Conservation (phyloP, 1,140 invertebrate species). For the Maniola jurtina region DNA sequence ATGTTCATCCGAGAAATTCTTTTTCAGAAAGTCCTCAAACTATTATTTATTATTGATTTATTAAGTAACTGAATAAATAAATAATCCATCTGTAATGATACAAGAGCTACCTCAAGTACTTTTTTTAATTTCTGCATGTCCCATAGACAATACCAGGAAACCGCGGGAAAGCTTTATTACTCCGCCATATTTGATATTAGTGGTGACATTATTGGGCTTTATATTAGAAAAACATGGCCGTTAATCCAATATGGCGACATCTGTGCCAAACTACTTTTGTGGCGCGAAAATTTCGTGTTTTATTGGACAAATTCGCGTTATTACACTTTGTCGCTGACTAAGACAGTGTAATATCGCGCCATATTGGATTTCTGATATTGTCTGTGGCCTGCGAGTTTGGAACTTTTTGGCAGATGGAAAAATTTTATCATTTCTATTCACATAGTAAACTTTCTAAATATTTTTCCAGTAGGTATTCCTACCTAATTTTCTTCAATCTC, state of each 20-base stretch:
- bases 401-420: slow-evolving; percentile 2
- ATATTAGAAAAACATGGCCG: slow-evolving; percentile 16
- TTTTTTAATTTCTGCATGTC: too few species aligned
- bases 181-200: slow-evolving; percentile 15
- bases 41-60: too few species aligned
- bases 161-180: neutral
- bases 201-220: slow-evolving; percentile 15
- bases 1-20: too few species aligned
- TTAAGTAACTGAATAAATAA: too few species aligned
- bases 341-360: slow-evolving; percentile 10
- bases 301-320: slow-evolving; percentile 19
- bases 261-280: neutral
- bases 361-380: slow-evolving; percentile 11
- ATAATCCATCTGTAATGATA: too few species aligned
- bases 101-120: too few species aligned
- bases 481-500: too few species aligned
- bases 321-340: slow-evolving; percentile 19
- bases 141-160: neutral
- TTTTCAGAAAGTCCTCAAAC: too few species aligned
- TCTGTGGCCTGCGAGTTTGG: neutral
- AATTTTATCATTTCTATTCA: neutral
- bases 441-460: too few species aligned
- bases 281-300: slow-evolving; percentile 10
- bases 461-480: too few species aligned
- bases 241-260: slow-evolving; percentile 13